These are phyloP conservation scores for Penaeus vannamei DNA, from an alignment of 1,140 invertebrate genomes.

Conservation along the genomic window DNA sequence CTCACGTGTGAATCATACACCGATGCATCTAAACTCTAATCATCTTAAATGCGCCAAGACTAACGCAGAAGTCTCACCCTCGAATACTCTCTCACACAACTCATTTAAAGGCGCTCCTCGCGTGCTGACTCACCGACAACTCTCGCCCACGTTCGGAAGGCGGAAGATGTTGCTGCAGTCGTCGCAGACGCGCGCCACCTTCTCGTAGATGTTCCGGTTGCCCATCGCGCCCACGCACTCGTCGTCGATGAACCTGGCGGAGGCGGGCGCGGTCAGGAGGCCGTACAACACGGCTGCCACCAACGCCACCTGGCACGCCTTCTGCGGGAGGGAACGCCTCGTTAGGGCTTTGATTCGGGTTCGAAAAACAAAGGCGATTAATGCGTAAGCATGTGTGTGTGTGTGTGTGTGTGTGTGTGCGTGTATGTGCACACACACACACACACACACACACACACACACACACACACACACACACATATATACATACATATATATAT, in stretches of 20 bases:
- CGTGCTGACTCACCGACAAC: slow-evolving; percentile 40
- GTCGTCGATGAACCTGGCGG: slow-evolving; percentile 23
- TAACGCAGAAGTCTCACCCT: neutral
- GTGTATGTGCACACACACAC: neutral
- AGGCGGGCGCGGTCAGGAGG: neutral
- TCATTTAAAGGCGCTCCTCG: neutral
- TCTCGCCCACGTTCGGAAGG: slow-evolving; percentile 5
- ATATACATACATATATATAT: slow-evolving; percentile 8
- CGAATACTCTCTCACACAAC: neutral
- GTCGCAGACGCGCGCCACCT: slow-evolving; percentile 45
- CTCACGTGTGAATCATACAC: too few relatives aligned
- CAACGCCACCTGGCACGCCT: slow-evolving; percentile 7
- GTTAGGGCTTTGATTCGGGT: neutral
- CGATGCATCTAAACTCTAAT: too few relatives aligned
- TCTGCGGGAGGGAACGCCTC: neutral
- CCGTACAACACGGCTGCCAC: neutral
- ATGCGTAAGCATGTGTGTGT: neutral
- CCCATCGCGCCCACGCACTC: slow-evolving; percentile 36
- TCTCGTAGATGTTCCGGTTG: slow-evolving; percentile 50
- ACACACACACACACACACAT: neutral
- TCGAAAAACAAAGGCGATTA: neutral
- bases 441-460: neutral
- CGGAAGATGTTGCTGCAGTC: slow-evolving; percentile 57
- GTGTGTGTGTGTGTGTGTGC: neutral
- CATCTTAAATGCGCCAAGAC: neutral